These are phyloP conservation scores for Tipula helvola DNA, from an alignment of 2,888 invertebrate genomes.

Conservation along the genomic window DNA sequence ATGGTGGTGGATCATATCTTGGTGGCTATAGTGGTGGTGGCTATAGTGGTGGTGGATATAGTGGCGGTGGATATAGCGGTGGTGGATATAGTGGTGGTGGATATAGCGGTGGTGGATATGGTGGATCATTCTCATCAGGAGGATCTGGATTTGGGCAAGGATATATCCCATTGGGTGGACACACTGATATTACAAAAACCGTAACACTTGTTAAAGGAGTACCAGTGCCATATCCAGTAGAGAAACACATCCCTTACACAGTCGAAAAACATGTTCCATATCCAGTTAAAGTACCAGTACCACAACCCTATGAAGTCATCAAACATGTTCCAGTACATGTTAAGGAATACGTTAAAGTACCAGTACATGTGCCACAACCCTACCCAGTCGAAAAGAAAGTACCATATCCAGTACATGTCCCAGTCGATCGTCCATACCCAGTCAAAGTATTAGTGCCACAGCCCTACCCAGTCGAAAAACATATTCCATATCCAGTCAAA, in stretches of 20 bases:
- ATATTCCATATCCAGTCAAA: slow-evolving; percentile 41
- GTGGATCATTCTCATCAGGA: background rate
- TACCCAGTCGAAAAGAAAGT: slow-evolving; percentile 47
- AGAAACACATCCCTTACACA: slow-evolving; percentile 44
- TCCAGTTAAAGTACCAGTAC: slow-evolving; percentile 37
- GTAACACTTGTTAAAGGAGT: slow-evolving; percentile 63
- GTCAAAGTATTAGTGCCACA: slow-evolving; percentile 54
- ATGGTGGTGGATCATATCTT: slow-evolving; percentile 33
- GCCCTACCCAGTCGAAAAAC: slow-evolving; percentile 51
- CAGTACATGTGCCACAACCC: slow-evolving; percentile 46
- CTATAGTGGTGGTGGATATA: background rate
- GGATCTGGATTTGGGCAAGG: background rate
- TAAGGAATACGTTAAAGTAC: slow-evolving; percentile 45
- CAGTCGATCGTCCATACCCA: slow-evolving; percentile 50
- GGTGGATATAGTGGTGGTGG: slow-evolving; percentile 25
- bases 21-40: slow-evolving; percentile 25
- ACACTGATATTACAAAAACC: slow-evolving; percentile 49
- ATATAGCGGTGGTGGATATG: slow-evolving; percentile 9
- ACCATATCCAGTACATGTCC: slow-evolving; percentile 44
- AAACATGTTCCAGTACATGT: slow-evolving; percentile 47
- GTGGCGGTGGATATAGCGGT: slow-evolving; percentile 33
- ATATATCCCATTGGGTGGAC: slow-evolving; percentile 31
- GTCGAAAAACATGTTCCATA: slow-evolving; percentile 52
- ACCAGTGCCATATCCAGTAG: slow-evolving; percentile 60
- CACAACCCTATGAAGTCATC: slow-evolving; percentile 32